A percentile compares a stretch with the other conserved stretches of the same genome.
Evolutionary conservation across 2,113 vertebrate genomes (phyloP).

Genomic region (Acanthochromis polyacanthus): DNA sequence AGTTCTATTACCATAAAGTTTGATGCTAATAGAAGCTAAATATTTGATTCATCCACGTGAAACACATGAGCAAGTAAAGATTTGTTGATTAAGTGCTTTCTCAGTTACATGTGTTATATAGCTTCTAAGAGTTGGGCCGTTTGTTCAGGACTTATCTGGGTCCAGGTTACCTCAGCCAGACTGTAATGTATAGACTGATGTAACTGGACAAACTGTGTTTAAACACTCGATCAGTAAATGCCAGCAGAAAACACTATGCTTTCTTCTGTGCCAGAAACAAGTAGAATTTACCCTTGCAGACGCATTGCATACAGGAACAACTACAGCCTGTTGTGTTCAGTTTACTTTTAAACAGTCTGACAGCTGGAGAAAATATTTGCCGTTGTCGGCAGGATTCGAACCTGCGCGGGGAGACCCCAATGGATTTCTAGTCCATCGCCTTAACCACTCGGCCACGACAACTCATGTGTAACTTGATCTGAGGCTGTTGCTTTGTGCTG

Average conservation of each 20-base stretch:
- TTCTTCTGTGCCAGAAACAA: background rate
- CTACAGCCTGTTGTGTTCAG: background rate
- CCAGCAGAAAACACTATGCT: too few relatives aligned
- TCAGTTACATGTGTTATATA: too few relatives aligned
- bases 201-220: too few relatives aligned
- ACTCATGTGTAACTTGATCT: background rate
- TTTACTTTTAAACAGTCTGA: rapidly evolving
- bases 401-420: slow-evolving; percentile 96
- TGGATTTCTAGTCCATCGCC: slow-evolving; percentile 96
- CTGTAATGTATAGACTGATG: too few relatives aligned
- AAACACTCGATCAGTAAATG: too few relatives aligned
- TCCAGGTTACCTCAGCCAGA: too few relatives aligned
- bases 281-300: background rate
- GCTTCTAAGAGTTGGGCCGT: too few relatives aligned
- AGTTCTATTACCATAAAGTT: background rate
- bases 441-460: slow-evolving; percentile 85
- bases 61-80: slow-evolving; percentile 3
- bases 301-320: background rate
- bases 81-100: background rate
- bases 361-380: background rate
- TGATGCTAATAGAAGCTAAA: background rate
- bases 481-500: rapidly evolving
- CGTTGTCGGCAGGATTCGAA: slow-evolving; percentile 98
- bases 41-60: slow-evolving; percentile 4
- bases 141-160: too few relatives aligned